phyloP scores from a whole-genome alignment of 53 echinoderm and acorn worm genomes.

The Temnopleurus reevesii region DNA sequence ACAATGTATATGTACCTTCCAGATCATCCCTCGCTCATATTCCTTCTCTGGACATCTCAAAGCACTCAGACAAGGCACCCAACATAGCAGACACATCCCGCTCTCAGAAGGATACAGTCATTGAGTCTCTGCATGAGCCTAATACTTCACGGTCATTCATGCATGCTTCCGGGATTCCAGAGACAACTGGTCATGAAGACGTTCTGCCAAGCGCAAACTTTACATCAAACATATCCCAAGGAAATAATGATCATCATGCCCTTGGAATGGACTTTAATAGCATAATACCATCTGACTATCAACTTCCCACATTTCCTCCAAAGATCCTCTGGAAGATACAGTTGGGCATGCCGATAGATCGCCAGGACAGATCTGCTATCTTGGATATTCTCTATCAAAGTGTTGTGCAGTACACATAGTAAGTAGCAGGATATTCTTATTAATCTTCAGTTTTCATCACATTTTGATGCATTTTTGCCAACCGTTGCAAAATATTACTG shows the following conservation, averaged over 20 bases:
- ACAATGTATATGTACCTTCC: no score
- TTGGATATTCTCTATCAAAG: not conserved
- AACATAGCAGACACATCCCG: conserved; percentile 38
- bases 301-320: conserved; percentile 15
- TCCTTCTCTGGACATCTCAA: no score
- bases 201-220: not conserved
- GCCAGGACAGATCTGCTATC: not conserved
- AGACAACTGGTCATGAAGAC: not conserved
- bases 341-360: not conserved
- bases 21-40: no score
- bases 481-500: no score
- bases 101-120: not conserved
- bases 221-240: not conserved
- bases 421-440: not conserved
- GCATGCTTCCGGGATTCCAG: not conserved
- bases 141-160: not conserved
- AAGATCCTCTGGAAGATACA: not conserved
- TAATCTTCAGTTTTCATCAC: no score
- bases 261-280: no score
- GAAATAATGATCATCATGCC: not conserved
- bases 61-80: no score
- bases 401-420: conserved; percentile 25
- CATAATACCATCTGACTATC: no score
- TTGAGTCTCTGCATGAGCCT: not conserved
- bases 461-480: no score